Evolutionary conservation across 1,140 invertebrate genomes (phyloP).

Genomic region (Prorops nasuta): DNA sequence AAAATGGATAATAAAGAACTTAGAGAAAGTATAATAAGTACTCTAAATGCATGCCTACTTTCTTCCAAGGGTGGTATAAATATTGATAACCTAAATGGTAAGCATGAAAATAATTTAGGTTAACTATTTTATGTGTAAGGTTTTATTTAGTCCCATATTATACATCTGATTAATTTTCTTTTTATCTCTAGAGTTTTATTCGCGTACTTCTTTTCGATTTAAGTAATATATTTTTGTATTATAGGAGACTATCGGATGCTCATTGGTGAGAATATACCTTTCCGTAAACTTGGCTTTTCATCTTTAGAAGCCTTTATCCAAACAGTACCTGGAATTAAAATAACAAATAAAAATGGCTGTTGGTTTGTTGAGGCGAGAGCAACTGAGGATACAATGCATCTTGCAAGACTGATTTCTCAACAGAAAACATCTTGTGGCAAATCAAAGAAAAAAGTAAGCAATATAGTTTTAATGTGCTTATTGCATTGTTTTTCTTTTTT

Average conservation of each 20-base stretch:
- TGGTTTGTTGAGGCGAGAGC: constrained; percentile 58
- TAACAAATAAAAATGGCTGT: constrained; percentile 45
- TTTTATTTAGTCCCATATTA: neutral
- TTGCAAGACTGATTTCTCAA: constrained; percentile 59
- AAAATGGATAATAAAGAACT: constrained; percentile 16
- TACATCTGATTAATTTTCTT: neutral
- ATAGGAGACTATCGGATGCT: constrained; percentile 60
- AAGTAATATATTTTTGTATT: constrained; percentile 11
- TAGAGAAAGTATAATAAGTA: constrained; percentile 20
- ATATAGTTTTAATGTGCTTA: neutral
- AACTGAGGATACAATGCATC: constrained; percentile 59
- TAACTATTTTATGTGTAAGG: neutral
- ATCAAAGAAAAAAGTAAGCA: constrained; percentile 26
- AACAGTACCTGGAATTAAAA: constrained; percentile 56
- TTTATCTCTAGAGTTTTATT: neutral
- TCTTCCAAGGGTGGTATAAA: constrained; percentile 32
- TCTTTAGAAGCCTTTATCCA: constrained; percentile 59
- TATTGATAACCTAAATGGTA: constrained; percentile 26
- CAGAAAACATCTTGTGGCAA: constrained; percentile 57
- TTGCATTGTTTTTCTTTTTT: constrained; percentile 1
- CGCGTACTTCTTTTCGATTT: neutral
- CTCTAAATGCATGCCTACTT: constrained; percentile 27
- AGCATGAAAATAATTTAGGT: constrained; percentile 9
- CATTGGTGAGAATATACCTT: constrained; percentile 62
- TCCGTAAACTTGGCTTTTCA: constrained; percentile 57